Base-by-base conservation (phyloP, 2,113 vertebrate species). In the Vidua chalybeata region DNA sequence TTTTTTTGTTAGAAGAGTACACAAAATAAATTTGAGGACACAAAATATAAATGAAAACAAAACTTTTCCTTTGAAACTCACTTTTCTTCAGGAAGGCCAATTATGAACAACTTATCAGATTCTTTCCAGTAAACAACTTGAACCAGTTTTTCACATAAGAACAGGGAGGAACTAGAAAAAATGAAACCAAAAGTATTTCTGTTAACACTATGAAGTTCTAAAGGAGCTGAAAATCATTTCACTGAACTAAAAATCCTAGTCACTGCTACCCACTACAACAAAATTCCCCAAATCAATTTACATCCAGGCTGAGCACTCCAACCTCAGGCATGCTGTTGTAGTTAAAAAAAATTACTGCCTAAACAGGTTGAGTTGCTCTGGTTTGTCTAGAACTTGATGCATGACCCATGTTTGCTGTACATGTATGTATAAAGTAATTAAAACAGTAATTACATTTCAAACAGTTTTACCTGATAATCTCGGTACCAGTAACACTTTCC, bases 121-220 rank as follows among this genome's bases (percentile, higher is more conserved):
- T 99, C 99, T 93, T 99, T 99, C 98, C 99, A 99, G 97, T 99
- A 99, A 97, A 99, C 98, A 86, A 99, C 98, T 76, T 99, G 98
- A 62, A 99, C 98, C 97, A 99, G 96, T 91, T 99, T 98, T 74
- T 97, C 98, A 55, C 98, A 98, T 78, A 99, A 97, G 91, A 99
- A 96, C 13, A 99, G 98, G 49, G 99, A 99, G 2, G 99, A 99
- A 93, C 99, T 99, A 91, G 59, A 96, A 97, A 97, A 90, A 96
- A 96, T n/a, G 23, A 90, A 97, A 67, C 26, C 62, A 96, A 43
- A 91, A 96, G 58, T 77, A 84, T 24, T 87, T 96, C 75, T 69
- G 45, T 96, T 84, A 94, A 59, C 23, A 62, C 10, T 16, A 7
- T 4, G 20, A 77, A 59, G 20, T 71, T 67, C 27, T 2, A 66